Evolutionary conservation across 2,113 vertebrate genomes (phyloP).

Genomic region (Brienomyrus brachyistius): DNA sequence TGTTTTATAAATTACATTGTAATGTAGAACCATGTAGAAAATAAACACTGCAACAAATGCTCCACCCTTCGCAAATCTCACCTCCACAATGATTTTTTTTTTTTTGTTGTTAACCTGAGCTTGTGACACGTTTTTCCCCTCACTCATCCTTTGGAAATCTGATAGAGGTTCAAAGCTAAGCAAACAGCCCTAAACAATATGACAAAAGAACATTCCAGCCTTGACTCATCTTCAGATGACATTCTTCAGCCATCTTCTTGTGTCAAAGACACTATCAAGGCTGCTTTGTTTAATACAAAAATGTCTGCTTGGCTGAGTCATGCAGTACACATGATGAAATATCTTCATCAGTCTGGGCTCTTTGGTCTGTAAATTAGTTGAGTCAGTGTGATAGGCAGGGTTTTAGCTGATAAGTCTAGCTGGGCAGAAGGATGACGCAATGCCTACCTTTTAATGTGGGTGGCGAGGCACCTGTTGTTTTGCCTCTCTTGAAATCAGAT

Average conservation of each 20-base stretch:
- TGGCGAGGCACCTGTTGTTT: constrained; percentile 14
- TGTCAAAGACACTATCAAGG: constrained; percentile 52
- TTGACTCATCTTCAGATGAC: constrained; percentile 30
- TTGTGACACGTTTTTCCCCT: constrained; percentile 8
- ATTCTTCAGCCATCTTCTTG: constrained; percentile 51
- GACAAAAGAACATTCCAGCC: constrained; percentile 17
- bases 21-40: neutral
- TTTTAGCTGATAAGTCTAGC: constrained; percentile 24
- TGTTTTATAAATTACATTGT: constrained; percentile 5
- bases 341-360: constrained; percentile 31
- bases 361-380: neutral
- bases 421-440: neutral
- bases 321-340: constrained; percentile 33
- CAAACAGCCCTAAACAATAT: constrained; percentile 10
- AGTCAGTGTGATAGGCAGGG: constrained; percentile 21
- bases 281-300: constrained; percentile 50
- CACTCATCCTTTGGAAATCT: constrained; percentile 28
- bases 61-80: neutral
- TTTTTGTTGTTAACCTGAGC: constrained; percentile 32
- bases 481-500: neutral
- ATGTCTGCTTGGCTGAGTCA: constrained; percentile 19
- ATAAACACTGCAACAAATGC: neutral
- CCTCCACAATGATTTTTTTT: neutral
- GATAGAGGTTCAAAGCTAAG: constrained; percentile 33
- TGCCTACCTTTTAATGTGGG: neutral